Base-by-base conservation (phyloP, 2,888 invertebrate species). In the Agrenia bidenticulata region DNA sequence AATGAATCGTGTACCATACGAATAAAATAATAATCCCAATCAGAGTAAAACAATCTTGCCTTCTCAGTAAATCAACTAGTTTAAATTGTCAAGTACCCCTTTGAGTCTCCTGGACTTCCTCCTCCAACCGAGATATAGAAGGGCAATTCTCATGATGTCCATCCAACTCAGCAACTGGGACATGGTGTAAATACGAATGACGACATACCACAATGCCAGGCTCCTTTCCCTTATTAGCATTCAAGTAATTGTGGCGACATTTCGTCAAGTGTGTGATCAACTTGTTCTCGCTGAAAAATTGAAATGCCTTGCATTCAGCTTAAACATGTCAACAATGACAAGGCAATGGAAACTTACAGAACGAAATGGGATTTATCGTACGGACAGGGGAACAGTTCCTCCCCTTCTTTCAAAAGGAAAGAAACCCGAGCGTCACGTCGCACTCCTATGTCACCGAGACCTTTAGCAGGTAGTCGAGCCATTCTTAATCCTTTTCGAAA, bases 311-410 rank as follows among this genome's bases (percentile, higher is more conserved):
- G n/a, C n/a, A n/a, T n/a, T n/a, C n/a, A n/a, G n/a, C 32, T 4
- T 32, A 4, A 32, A 32, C 32, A 32, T 4, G 32, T 32, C 32
- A 32, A 32, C 32, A 32, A 32, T 7, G 4, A 11, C 32, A 11
- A 32, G 11, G 11, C 32, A 32, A 32, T 11, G 32, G 32, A 32
- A 32, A 27, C 54, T 57, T 41, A 57, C 56, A 37, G n/a, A 57
- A 57, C 41, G 17, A 17, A 23, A 41, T 57, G 56, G n/a, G 21
- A 21, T 41, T 57, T 57, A 11, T 57, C 56, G 23, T 57, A 57
- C 4, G 56, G 56, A 21, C 56, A 57, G 21, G 15, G 41, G 41
- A 37, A 15, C 17, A 57, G 41, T 17, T 39, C 9, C 41, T 37
- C 56, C 27, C 54, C 54, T 15, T 54, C 54, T 9, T 24, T 27